Evolutionary conservation across 2,888 invertebrate genomes (phyloP).

Genomic region (Scaptomyza cyrtandrae): DNA sequence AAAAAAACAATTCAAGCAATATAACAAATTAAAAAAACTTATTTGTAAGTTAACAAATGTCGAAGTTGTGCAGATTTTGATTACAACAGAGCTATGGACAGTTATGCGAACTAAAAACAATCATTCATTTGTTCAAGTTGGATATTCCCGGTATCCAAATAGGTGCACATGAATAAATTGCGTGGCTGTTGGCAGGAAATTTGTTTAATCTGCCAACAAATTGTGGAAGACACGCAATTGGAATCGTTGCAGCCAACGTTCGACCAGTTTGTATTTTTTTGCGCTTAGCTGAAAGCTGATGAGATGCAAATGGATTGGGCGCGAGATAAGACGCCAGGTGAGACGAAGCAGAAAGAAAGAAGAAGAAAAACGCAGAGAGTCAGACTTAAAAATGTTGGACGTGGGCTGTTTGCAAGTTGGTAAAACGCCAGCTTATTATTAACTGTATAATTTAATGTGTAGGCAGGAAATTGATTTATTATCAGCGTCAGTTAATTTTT

Average conservation of each 20-base stretch:
- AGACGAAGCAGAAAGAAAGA: conserved; percentile 7
- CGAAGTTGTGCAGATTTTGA: not conserved
- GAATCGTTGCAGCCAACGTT: conserved; percentile 37
- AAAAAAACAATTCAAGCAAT: no score
- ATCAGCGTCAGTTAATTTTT: conserved; percentile 76
- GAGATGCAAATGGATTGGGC: conserved; percentile 80
- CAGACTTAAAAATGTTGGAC: conserved; percentile 46
- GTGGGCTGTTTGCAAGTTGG: conserved; percentile 72
- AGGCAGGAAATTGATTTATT: conserved; percentile 80
- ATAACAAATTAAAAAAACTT: no score
- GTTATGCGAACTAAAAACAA: conserved; percentile 17
- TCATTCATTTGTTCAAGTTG: conserved; percentile 21
- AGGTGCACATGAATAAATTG: conserved; percentile 61
- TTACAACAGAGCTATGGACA: not conserved
- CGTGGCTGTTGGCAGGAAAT: conserved; percentile 80
- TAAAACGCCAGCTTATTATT: conserved; percentile 70
- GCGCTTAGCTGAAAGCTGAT: conserved; percentile 68
- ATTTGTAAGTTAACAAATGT: no score
- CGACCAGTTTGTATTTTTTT: conserved; percentile 47
- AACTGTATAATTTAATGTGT: conserved; percentile 77
- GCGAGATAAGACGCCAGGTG: conserved; percentile 61
- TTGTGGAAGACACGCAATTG: conserved; percentile 77
- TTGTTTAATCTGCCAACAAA: conserved; percentile 80
- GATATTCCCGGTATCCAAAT: conserved; percentile 13
- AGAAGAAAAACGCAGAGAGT: conserved; percentile 13